Evolutionary conservation across 2,113 vertebrate species (phyloP).

Genomic region (Tachuris rubrigastra): DNA sequence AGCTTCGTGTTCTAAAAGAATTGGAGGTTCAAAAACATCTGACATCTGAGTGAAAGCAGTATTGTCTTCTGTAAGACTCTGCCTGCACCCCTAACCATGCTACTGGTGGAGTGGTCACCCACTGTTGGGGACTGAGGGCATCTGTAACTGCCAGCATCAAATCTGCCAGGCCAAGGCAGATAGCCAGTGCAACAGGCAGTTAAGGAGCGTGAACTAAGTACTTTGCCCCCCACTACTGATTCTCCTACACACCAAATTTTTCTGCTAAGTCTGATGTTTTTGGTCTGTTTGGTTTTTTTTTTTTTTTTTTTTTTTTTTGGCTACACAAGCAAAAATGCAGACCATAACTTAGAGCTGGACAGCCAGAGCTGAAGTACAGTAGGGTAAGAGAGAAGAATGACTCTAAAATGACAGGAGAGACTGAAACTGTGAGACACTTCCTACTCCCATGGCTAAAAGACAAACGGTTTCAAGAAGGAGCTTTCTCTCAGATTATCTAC

Average conservation of each 20-base stretch:
- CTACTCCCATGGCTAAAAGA: conserved; percentile 31
- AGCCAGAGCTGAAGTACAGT: background rate
- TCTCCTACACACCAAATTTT: background rate
- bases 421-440: background rate
- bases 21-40: rapidly evolving
- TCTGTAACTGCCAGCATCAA: background rate
- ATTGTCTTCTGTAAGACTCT: background rate
- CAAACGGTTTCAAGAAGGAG: conserved; percentile 31
- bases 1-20: background rate
- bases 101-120: background rate
- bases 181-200: background rate
- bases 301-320: background rate
- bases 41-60: background rate
- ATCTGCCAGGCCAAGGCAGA: background rate
- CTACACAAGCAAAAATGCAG: background rate
- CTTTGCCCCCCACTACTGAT: background rate
- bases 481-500: conserved; percentile 50
- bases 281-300: too few relatives aligned
- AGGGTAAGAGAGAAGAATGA: background rate
- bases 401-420: background rate
- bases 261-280: background rate
- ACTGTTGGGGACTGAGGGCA: background rate
- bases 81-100: rapidly evolving
- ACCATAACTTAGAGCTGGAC: background rate
- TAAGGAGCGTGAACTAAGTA: background rate